Evolutionary conservation across 2,888 invertebrate genomes (phyloP).

Genomic region (Agrenia bidenticulata): DNA sequence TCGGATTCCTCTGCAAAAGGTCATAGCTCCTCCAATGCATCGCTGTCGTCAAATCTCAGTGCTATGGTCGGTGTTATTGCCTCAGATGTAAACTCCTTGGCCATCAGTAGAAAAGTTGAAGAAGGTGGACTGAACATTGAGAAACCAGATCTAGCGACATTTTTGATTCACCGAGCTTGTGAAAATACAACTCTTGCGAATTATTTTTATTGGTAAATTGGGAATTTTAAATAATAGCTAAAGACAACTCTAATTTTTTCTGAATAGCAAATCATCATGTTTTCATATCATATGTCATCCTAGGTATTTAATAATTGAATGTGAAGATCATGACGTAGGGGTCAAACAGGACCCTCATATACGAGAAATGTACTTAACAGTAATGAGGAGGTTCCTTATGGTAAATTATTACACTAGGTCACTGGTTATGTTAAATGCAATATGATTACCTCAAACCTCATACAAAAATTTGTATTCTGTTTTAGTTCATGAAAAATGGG

Average conservation of each 20-base stretch:
- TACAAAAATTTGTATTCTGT: too few relatives aligned
- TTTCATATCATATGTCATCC: background rate
- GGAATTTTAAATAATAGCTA: background rate
- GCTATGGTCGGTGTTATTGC: conserved; percentile 24
- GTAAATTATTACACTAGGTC: background rate
- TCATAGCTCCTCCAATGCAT: conserved; percentile 31
- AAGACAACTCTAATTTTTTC: too few relatives aligned
- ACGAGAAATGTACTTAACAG: conserved; percentile 82
- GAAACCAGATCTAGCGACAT: conserved; percentile 74
- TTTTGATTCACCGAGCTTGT: conserved; percentile 86
- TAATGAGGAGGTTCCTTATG: conserved; percentile 73
- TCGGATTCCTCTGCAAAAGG: conserved; percentile 2
- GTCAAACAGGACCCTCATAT: conserved; percentile 71
- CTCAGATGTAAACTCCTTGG: conserved; percentile 1
- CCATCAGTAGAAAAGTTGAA: background rate
- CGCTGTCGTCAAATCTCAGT: conserved; percentile 35
- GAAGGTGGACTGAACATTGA: conserved; percentile 14
- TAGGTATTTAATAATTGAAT: conserved; percentile 82
- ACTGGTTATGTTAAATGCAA: background rate
- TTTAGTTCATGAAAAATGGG: conserved; percentile 58
- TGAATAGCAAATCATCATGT: too few relatives aligned
- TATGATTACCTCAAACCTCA: conserved; percentile 13
- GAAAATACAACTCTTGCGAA: conserved; percentile 87
- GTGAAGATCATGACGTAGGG: conserved; percentile 78
- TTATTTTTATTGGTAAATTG: conserved; percentile 87